These are phyloP conservation scores for Drosophila rhopaloa DNA, from an alignment of 1,140 invertebrate genomes.

Conservation along the genomic window DNA sequence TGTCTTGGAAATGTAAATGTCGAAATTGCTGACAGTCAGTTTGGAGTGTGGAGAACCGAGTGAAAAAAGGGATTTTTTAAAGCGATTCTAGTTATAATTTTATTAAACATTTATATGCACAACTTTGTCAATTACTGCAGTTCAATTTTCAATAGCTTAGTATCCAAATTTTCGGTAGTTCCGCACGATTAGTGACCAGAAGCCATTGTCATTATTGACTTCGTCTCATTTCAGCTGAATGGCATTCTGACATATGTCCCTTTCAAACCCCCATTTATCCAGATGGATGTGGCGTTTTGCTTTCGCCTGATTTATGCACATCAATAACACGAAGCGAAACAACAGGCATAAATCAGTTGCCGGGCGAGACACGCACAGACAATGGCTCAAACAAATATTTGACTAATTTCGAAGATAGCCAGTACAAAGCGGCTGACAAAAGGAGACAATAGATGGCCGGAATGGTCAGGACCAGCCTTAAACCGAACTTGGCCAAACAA, in stretches of 20 bases:
- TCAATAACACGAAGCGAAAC: slow-evolving; percentile 59
- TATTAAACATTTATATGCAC: neutral
- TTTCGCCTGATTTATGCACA: slow-evolving; percentile 66
- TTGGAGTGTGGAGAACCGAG: neutral
- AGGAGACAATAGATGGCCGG: slow-evolving; percentile 50
- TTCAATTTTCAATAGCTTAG: neutral
- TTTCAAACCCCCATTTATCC: neutral
- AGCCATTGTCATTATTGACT: slow-evolving; percentile 32
- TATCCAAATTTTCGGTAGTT: neutral
- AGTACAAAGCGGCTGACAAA: slow-evolving; percentile 32
- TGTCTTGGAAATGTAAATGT: slow-evolving; percentile 38
- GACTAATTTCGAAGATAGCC: slow-evolving; percentile 56
- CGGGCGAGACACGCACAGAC: slow-evolving; percentile 39
- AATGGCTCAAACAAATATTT: slow-evolving; percentile 67
- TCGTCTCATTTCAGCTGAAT: slow-evolving; percentile 33
- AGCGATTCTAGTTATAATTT: neutral
- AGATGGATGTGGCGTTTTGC: slow-evolving; percentile 2
- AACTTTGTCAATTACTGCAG: no score
- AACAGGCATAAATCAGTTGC: slow-evolving; percentile 58
- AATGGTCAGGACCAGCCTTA: slow-evolving; percentile 33
- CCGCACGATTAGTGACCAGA: slow-evolving; percentile 17
- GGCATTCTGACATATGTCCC: slow-evolving; percentile 39
- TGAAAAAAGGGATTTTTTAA: slow-evolving; percentile 7
- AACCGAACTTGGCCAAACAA: slow-evolving; percentile 48
- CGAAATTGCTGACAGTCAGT: slow-evolving; percentile 39